Evolutionary conservation across 2,888 invertebrate species (phyloP).

Genomic region (Lepidonotus clava): DNA sequence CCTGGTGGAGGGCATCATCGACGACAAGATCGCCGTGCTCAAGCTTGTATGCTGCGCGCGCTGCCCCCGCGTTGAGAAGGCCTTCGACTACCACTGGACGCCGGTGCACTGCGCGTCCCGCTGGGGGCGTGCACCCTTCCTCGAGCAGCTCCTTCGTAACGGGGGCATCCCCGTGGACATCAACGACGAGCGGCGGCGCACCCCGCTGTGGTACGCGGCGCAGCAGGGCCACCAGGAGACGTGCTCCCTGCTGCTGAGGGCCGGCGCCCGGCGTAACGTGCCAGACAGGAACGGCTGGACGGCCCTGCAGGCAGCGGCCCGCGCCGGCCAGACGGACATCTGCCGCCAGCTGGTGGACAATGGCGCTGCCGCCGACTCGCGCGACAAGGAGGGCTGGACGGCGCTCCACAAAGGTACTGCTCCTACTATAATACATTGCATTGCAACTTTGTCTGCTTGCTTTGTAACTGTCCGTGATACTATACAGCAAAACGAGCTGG

Average conservation of each 20-base stretch:
- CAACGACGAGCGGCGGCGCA: conserved; percentile 45
- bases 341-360: conserved; percentile 22
- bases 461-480: too few relatives aligned
- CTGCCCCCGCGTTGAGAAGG: conserved; percentile 41
- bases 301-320: conserved; percentile 51
- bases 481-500: too few relatives aligned
- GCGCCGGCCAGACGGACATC: conserved; percentile 33
- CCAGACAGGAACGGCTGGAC: conserved; percentile 54
- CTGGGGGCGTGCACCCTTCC: background rate
- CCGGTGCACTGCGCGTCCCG: conserved; percentile 55
- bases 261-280: conserved; percentile 44
- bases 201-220: conserved; percentile 55
- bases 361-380: conserved; percentile 23
- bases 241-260: background rate
- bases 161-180: conserved; percentile 50
- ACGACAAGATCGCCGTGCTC: conserved; percentile 54
- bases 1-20: conserved; percentile 53
- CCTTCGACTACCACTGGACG: conserved; percentile 48
- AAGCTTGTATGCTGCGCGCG: conserved; percentile 48
- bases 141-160: conserved; percentile 23
- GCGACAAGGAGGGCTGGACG: conserved; percentile 54
- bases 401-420: conserved; percentile 51
- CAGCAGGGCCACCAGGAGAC: conserved; percentile 49
- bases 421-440: background rate
- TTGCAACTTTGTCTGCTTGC: too few relatives aligned